phyloP scores from a whole-genome alignment of 2,797 vertebrate genomes.

The Lepilemur septentrionalis region DNA sequence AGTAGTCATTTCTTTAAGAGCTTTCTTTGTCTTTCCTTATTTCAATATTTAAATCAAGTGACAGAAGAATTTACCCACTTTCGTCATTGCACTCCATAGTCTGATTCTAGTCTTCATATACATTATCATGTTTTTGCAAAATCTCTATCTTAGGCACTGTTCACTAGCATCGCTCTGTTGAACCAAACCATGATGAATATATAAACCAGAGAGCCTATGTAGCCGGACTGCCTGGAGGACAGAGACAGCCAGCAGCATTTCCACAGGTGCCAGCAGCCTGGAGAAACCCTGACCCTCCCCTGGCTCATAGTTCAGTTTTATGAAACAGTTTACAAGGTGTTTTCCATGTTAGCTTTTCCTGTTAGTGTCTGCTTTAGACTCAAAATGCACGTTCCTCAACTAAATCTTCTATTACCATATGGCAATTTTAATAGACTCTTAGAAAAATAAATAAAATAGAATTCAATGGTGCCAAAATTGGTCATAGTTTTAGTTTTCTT shows the following conservation, averaged over 20 bases:
- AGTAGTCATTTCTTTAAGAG: not conserved
- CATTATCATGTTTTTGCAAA: too few species aligned
- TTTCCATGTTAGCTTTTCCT: not conserved
- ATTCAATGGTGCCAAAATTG: not conserved
- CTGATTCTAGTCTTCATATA: not conserved
- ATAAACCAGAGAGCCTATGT: rapidly evolving
- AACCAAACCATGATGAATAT: not conserved
- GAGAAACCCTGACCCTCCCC: not conserved
- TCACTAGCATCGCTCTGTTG: not conserved
- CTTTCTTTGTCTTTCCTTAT: not conserved
- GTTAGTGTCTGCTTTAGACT: not conserved
- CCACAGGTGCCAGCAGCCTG: rapidly evolving
- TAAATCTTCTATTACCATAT: not conserved
- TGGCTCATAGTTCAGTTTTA: not conserved
- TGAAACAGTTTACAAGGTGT: too few species aligned
- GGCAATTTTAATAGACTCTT: not conserved
- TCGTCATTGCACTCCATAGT: not conserved
- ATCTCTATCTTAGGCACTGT: not conserved
- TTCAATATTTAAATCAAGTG: not conserved
- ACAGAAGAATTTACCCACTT: not conserved
- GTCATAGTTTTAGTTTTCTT: not conserved
- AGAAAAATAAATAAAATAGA: not conserved
- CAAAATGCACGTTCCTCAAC: not conserved
- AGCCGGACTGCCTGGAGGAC: rapidly evolving
- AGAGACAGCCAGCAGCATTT: not conserved